Evolutionary conservation across 2,888 invertebrate genomes (phyloP), one percentile per base, ranked within the genome.

Genomic region (Rhagonycha fulva): DNA sequence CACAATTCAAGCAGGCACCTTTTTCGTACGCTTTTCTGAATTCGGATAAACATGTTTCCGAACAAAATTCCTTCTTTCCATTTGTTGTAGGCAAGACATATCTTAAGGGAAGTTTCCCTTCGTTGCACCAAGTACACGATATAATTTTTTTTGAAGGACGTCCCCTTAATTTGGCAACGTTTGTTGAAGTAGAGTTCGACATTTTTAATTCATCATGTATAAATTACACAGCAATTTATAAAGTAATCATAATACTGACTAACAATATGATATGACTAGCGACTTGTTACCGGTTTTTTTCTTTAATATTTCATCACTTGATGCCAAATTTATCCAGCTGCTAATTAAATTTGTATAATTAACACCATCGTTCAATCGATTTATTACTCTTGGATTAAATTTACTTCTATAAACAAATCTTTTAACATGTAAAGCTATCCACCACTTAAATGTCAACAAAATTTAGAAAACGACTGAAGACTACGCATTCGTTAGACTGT

Each of bases 31-130:
- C 96, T 87, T 96, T 96, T 71, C 96, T 92, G 86, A 96, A 97
- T 88, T 96, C 96, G 0, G 94, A 93, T 68, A 97, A 90, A 88
- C 97, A 97, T 30, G 93, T 94, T 87, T 96, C 96, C 0, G 97
- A 96, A 88, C 97, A 97, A 87, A 97, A 97, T 85, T 96, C 96
- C 85, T 96, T 96, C 85, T 96, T 96, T 11, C 96, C 96, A 86
- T 95, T 94, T 84, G 95, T 95, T 3, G 94, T 94, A 10, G 96
- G 97, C 80, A 96, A 88, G 30, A 96, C 95, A 88, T 96, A 97
- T 85, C 95, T 96, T 71, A 97, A 87, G 3, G 94, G 93, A 79
- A 94, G 92, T 88, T 95, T 95, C 78, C 92, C 93, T 87, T 96
- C 95, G 75, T 93, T 94, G 86, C 96, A 96, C 96, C 96, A 96